These are phyloP conservation scores for Limosa lapponica DNA, from an alignment of 2,797 vertebrate genomes.

Conservation along the genomic window DNA sequence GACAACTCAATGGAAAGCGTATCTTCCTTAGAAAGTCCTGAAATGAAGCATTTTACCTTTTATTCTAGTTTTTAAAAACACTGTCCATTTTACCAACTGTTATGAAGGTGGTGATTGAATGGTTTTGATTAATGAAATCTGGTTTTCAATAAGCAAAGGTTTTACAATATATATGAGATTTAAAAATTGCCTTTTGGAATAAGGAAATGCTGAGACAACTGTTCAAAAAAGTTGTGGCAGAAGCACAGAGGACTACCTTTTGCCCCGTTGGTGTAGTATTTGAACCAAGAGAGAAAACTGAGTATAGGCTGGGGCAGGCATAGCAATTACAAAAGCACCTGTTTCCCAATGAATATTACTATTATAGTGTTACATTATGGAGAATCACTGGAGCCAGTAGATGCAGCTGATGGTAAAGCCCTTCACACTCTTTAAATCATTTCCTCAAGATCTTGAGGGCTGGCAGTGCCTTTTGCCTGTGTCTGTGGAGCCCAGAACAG, in stretches of 20 bases:
- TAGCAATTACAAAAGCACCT: not conserved
- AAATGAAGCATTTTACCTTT: not conserved
- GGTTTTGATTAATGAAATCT: not conserved
- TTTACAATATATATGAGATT: not conserved
- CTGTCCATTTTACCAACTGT: not conserved
- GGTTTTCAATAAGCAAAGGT: not conserved
- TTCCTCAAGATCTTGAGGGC: not conserved
- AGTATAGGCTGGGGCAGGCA: not conserved
- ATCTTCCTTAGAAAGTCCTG: not conserved
- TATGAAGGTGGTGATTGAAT: not conserved
- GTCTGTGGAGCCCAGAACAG: not conserved
- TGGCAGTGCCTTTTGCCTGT: not conserved
- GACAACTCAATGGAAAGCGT: not conserved
- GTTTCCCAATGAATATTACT: not conserved
- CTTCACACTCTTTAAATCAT: not conserved
- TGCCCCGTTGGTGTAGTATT: not conserved
- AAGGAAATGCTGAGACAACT: not conserved
- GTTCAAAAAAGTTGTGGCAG: not conserved
- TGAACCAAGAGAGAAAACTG: not conserved
- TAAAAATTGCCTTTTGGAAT: not conserved
- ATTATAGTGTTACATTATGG: not conserved
- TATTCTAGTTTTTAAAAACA: not conserved
- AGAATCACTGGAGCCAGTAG: not conserved
- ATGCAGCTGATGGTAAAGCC: not conserved
- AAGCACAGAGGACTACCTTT: not conserved